Percentiles rank a stretch among this genome's conserved stretches.
Evolutionary conservation across 2,888 invertebrate genomes (phyloP).

Genomic region (Limulus polyphemus): DNA sequence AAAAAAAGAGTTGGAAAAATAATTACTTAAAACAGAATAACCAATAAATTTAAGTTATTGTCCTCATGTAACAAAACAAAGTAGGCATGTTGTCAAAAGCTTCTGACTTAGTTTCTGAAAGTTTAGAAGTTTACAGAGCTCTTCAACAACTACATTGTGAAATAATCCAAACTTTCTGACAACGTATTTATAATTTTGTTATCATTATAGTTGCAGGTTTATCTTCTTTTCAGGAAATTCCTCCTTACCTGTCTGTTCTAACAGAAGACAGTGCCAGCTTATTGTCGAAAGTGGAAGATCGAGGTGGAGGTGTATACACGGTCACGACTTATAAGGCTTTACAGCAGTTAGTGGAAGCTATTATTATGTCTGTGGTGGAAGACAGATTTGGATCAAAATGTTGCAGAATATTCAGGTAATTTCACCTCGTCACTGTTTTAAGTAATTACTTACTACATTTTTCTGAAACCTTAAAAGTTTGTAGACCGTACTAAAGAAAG

Average conservation of each 20-base stretch:
- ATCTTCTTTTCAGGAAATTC: slow-evolving; percentile 28
- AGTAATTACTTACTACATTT: not conserved
- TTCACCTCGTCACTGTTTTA: not conserved
- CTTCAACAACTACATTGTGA: not conserved
- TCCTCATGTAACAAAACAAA: not conserved
- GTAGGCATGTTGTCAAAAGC: not conserved
- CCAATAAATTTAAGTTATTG: no score
- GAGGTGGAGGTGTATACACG: slow-evolving; percentile 66
- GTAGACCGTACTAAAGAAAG: slow-evolving; percentile 32
- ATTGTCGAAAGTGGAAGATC: slow-evolving; percentile 60
- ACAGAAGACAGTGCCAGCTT: slow-evolving; percentile 68
- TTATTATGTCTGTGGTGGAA: slow-evolving; percentile 64
- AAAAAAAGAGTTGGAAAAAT: no score
- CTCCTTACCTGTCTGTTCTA: slow-evolving; percentile 36
- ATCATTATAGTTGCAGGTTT: slow-evolving; percentile 9
- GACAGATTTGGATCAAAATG: slow-evolving; percentile 77
- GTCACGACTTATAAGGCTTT: slow-evolving; percentile 61
- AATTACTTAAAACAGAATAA: no score
- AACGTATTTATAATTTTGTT: no score
- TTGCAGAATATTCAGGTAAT: slow-evolving; percentile 64
- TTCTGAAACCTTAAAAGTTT: not conserved
- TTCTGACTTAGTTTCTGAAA: slow-evolving; percentile 59
- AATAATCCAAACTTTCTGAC: not conserved
- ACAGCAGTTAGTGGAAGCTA: slow-evolving; percentile 54
- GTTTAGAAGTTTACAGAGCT: slow-evolving; percentile 44